Conservation (phyloP, 2,797 vertebrate species). For the Leptoclinus maculatus region DNA sequence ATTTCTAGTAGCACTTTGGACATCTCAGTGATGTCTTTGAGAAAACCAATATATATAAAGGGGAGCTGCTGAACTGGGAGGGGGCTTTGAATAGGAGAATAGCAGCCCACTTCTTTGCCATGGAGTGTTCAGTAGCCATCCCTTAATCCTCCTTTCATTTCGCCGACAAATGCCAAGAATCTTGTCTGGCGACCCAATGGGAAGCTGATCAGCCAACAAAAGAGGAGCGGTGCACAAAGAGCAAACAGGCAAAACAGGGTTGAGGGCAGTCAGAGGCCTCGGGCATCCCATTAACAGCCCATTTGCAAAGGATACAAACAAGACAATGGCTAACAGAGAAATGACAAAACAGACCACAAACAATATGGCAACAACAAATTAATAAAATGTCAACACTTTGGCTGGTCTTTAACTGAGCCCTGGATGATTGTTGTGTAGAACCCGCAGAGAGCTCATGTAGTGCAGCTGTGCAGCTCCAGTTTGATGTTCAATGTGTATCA, state of each 20-base stretch:
- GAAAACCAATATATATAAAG: conserved; percentile 96
- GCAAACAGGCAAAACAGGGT: conserved; percentile 84
- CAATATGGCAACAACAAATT: conserved; percentile 58
- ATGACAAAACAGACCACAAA: conserved; percentile 40
- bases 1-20: conserved; percentile 78
- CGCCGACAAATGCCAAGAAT: conserved; percentile 95
- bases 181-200: conserved; percentile 91
- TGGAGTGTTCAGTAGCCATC: conserved; percentile 91
- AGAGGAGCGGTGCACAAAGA: conserved; percentile 89
- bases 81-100: conserved; percentile 86
- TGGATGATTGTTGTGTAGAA: conserved; percentile 10
- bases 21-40: conserved; percentile 89
- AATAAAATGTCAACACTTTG: conserved; percentile 43
- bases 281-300: conserved; percentile 61
- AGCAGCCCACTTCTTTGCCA: conserved; percentile 90
- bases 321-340: conserved; percentile 55
- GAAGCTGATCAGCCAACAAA: conserved; percentile 97
- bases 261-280: conserved; percentile 79
- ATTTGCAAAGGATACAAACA: conserved; percentile 61
- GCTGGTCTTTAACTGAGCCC: conserved; percentile 40
- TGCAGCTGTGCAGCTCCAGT: background rate
- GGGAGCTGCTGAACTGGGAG: conserved; percentile 88
- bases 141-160: conserved; percentile 97
- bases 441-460: background rate
- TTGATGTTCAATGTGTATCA: background rate